Evolutionary conservation across 2,113 vertebrate genomes (phyloP).

Genomic region (Sinocyclocheilus anophthalmus): DNA sequence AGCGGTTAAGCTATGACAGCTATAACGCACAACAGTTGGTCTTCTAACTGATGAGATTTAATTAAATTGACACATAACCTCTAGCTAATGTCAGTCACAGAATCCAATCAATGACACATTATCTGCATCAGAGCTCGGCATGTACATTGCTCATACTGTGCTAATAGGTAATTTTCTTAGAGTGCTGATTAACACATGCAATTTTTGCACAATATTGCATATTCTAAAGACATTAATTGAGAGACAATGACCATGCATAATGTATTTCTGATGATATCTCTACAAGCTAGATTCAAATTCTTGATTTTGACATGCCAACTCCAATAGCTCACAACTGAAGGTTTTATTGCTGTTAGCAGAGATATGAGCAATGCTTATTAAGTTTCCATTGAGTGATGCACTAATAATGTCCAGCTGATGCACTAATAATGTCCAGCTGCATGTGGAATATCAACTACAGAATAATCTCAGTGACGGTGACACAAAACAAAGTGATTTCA

Average conservation of each 20-base stretch:
- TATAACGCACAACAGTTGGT: constrained; percentile 16
- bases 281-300: constrained; percentile 9
- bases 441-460: background rate
- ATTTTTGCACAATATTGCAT: constrained; percentile 27
- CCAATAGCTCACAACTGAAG: constrained; percentile 1
- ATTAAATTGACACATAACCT: constrained; percentile 29
- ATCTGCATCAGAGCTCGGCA: constrained; percentile 15
- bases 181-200: background rate
- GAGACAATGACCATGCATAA: constrained; percentile 26
- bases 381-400: constrained; percentile 17
- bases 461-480: background rate
- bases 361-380: constrained; percentile 27
- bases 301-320: background rate
- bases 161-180: constrained; percentile 21
- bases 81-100: constrained; percentile 32
- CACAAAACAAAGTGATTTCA: background rate
- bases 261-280: background rate
- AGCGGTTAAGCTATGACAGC: background rate
- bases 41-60: constrained; percentile 23
- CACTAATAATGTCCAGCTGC: background rate
- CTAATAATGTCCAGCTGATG: constrained; percentile 3
- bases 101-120: constrained; percentile 28
- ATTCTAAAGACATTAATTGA: constrained; percentile 1
- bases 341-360: constrained; percentile 16
- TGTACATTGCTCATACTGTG: constrained; percentile 12